Conservation (phyloP, 2,888 invertebrate species). For the Synergus laeviventris region DNA sequence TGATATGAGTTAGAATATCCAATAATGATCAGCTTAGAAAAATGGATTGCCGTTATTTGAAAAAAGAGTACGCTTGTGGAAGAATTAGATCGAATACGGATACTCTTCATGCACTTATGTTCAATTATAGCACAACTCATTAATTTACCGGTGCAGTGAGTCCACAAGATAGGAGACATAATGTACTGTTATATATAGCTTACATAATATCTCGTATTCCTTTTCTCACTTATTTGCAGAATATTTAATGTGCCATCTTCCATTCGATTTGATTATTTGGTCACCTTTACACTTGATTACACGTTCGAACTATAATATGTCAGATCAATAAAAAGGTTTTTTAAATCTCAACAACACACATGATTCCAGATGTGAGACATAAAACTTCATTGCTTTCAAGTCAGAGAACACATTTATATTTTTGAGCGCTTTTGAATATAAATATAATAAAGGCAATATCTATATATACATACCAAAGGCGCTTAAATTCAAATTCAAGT, state of each 20-base stretch:
- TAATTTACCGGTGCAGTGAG: slow-evolving; percentile 33
- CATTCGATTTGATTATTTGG: background rate
- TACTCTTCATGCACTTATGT: slow-evolving; percentile 23
- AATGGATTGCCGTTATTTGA: background rate
- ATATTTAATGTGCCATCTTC: slow-evolving; percentile 19
- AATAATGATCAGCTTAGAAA: background rate
- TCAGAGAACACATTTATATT: background rate
- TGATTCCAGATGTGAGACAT: background rate
- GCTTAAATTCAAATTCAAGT: no score
- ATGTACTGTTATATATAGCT: slow-evolving; percentile 23
- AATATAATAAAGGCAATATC: no score
- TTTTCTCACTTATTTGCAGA: background rate
- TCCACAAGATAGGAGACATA: slow-evolving; percentile 27
- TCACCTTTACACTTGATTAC: background rate
- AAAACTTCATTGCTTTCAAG: background rate
- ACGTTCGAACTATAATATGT: background rate
- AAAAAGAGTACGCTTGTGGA: background rate
- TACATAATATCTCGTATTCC: slow-evolving; percentile 14
- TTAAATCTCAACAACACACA: background rate
- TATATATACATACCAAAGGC: no score
- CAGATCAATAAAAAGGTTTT: background rate
- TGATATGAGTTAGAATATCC: no score
- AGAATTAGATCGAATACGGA: slow-evolving; percentile 35
- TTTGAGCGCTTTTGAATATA: no score
- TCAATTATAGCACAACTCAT: slow-evolving; percentile 37